Percentiles rank a stretch among this genome's conserved stretches.
phyloP scores from a whole-genome alignment of 2,888 invertebrate species.

The Taphrorychus bicolor region DNA sequence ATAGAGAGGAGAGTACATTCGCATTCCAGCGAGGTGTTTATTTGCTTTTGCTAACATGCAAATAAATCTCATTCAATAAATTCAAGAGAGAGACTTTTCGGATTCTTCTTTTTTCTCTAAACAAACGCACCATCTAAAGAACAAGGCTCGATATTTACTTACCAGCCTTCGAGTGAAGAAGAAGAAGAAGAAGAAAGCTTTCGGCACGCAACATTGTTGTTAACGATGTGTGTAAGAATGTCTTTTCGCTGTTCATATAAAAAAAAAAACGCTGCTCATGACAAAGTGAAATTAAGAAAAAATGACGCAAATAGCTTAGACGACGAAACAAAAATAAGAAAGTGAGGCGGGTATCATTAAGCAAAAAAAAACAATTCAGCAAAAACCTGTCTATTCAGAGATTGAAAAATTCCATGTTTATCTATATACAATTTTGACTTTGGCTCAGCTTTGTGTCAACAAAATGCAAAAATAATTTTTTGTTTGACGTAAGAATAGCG shows the following conservation, averaged over 20 bases:
- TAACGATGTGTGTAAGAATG: neutral
- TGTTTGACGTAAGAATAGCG: no score
- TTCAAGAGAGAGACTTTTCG: conserved; percentile 1
- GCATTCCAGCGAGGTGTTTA: neutral
- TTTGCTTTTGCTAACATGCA: neutral
- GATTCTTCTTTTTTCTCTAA: neutral
- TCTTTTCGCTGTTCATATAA: neutral
- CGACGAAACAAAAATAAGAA: no score
- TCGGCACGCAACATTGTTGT: neutral
- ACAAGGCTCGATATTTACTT: neutral
- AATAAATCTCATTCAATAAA: conserved; percentile 7
- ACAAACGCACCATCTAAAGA: neutral
- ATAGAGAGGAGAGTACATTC: neutral
- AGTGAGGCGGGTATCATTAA: no score
- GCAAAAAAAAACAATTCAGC: no score
- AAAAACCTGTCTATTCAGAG: no score
- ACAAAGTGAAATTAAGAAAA: no score
- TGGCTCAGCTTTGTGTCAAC: no score
- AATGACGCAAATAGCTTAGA: no score
- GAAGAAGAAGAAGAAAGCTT: neutral
- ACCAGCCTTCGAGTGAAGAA: no score
- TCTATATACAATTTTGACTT: no score
- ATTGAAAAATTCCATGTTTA: no score
- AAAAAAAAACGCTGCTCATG: neutral
- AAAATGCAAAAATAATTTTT: no score